phyloP scores from a whole-genome alignment of 2,797 vertebrate genomes.

The Apodemus agrarius region DNA sequence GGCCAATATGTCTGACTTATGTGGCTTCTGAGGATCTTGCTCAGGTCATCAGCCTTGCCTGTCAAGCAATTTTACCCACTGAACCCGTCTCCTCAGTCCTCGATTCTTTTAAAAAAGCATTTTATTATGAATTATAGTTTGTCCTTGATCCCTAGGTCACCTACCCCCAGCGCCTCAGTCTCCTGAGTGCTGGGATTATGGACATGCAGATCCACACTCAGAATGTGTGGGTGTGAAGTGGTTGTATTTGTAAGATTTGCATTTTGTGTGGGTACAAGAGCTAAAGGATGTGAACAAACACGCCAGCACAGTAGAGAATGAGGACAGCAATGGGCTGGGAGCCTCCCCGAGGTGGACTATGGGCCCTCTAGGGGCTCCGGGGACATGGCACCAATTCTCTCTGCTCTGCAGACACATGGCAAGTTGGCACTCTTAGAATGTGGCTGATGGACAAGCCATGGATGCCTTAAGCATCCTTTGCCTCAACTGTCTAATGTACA shows the following conservation, averaged over 20 bases:
- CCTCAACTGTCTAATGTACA: not conserved
- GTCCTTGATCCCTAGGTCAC: not conserved
- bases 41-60: not conserved
- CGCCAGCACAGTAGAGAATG: not conserved
- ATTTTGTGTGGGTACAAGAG: not conserved
- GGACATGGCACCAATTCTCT: not conserved
- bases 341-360: not conserved
- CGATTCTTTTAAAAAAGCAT: not conserved
- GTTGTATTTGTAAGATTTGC: not conserved
- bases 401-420: not conserved
- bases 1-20: not conserved
- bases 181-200: not conserved
- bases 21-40: not conserved
- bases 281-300: not conserved
- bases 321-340: not conserved
- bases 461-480: not conserved
- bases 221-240: not conserved
- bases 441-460: too few relatives aligned
- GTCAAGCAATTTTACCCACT: not conserved
- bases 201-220: not conserved
- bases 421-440: not conserved
- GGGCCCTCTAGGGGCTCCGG: too few relatives aligned
- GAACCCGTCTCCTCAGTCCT: not conserved
- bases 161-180: not conserved
- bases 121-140: too few relatives aligned